Base-by-base conservation (phyloP, 2,797 vertebrate genomes). In the Cacajao melanocephalus region DNA sequence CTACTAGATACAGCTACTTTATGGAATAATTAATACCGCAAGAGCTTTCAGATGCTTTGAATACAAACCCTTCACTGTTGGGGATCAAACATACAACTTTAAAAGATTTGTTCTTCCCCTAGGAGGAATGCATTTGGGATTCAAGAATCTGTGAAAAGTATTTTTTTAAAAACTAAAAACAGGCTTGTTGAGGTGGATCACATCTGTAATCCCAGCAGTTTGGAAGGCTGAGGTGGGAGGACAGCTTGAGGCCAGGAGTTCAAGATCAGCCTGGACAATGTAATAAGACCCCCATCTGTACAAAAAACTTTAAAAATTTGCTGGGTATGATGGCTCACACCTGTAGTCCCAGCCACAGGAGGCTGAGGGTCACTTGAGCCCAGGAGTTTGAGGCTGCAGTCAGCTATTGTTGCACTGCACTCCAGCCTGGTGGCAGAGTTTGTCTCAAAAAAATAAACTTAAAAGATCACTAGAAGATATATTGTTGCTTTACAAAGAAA, bases 91-190 rank as follows among this genome's bases (percentile, higher is more conserved):
- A 22, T 19, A 39, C 6, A 99, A 99, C 82, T 99, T 99, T 0
- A 99, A 7, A 14, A 99, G 98, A 82, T 98, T 67, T 36, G 98
- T 99, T 96, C 99, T 99, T 97, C 98, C 98, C 58, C 99, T 98
- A 7, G 99, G 99, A 82, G 99, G 99, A 97, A 99, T 98, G 97
- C 99, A 99, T 98, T 99, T 99, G 44, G 99, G 99, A 96, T 99
- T 99, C 83, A 99, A 96, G 89, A 99, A 99, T 98, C 99, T 99
- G 92, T 20, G 84, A 80, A 75, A 79, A 39, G 5, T 14, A 79
- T 75, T 41, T 67, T 88, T 57, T 4, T 7, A 46, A 80, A 80
- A 55, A 57, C 88, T 9, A 80, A 73, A 84, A 70, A 30, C 30
- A 92, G 86, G 61, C 17, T 67, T 52, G 36, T 64, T 64, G 61